Evolutionary conservation across 2,888 invertebrate genomes (phyloP).

Genomic region (Branchinecta sandiegonensis): DNA sequence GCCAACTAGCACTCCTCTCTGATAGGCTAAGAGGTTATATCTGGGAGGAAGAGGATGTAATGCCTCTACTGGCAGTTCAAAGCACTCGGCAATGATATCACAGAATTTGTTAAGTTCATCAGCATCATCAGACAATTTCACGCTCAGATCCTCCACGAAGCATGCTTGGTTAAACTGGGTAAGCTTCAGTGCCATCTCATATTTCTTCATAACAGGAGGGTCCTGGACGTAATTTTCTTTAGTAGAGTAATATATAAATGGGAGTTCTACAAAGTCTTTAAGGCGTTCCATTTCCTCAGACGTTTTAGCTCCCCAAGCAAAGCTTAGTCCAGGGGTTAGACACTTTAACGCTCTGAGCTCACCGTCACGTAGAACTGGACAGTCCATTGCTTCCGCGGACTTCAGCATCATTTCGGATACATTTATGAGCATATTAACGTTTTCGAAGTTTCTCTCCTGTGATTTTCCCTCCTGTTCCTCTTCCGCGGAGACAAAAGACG

Average conservation of each 20-base stretch:
- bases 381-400: background rate
- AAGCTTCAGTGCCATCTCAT: background rate
- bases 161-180: constrained; percentile 1
- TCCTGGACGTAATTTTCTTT: background rate
- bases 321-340: background rate
- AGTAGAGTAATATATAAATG: background rate
- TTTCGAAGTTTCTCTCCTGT: background rate
- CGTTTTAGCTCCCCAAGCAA: background rate
- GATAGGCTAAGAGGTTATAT: background rate
- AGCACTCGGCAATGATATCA: background rate
- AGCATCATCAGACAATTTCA: background rate
- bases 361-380: background rate
- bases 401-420: background rate
- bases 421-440: background rate
- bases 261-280: background rate
- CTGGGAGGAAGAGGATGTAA: background rate
- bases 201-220: background rate
- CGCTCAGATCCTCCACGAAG: background rate
- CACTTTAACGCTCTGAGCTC: background rate
- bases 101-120: background rate
- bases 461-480: background rate
- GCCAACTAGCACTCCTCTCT: constrained; percentile 1
- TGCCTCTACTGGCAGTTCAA: background rate
- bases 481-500: too few species aligned
- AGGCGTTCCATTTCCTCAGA: background rate